These are phyloP conservation scores for Drosophila buzzatii DNA, from an alignment of 2,888 invertebrate species.

Conservation along the genomic window DNA sequence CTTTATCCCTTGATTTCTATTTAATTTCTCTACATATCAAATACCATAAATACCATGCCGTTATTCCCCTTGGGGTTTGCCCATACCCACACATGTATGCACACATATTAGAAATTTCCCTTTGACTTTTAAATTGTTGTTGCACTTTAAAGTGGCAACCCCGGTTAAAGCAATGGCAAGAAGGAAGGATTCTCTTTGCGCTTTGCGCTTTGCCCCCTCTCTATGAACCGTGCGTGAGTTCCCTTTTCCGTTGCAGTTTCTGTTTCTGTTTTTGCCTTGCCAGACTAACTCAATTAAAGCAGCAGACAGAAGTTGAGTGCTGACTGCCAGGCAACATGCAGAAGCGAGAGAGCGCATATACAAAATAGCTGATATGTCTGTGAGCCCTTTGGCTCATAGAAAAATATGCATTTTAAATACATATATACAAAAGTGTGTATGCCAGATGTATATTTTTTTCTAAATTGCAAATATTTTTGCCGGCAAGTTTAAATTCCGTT, in stretches of 20 bases:
- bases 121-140: slow-evolving; percentile 17
- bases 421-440: neutral
- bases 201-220: slow-evolving; percentile 5
- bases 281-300: slow-evolving; percentile 78
- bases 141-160: slow-evolving; percentile 34
- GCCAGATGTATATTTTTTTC: slow-evolving; percentile 11
- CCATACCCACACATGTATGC: neutral
- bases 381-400: slow-evolving; percentile 41
- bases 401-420: slow-evolving; percentile 26
- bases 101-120: slow-evolving; percentile 13
- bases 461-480: slow-evolving; percentile 45
- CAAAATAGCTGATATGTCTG: slow-evolving; percentile 13
- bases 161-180: slow-evolving; percentile 5
- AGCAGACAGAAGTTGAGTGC: slow-evolving; percentile 75
- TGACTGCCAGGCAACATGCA: slow-evolving; percentile 55
- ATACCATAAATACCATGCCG: neutral
- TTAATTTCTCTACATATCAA: neutral
- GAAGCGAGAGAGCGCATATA: slow-evolving; percentile 15
- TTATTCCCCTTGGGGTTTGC: neutral
- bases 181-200: slow-evolving; percentile 26
- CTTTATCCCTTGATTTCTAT: neutral
- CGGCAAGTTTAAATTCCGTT: slow-evolving; percentile 35
- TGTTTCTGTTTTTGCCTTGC: slow-evolving; percentile 49
- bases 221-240: slow-evolving; percentile 38
- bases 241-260: slow-evolving; percentile 18